Conservation (phyloP, 2,113 vertebrate genomes). For the Gymnorhina tibicen region DNA sequence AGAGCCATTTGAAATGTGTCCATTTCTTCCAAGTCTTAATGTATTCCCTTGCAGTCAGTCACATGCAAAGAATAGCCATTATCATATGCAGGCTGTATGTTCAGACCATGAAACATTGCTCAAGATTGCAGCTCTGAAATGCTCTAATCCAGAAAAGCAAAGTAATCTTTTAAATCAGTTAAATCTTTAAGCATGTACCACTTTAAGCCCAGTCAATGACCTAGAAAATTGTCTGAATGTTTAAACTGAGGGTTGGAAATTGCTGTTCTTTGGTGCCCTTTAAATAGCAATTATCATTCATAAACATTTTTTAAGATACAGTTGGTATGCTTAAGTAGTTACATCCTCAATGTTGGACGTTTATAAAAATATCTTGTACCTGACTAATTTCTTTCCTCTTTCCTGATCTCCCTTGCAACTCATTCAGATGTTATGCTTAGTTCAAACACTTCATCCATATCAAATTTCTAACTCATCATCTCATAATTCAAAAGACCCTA, state of each 20-base stretch:
- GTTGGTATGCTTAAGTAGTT: not conserved
- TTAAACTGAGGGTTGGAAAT: conserved; percentile 22
- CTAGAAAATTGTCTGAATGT: conserved; percentile 45
- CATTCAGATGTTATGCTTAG: not conserved
- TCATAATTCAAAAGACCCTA: not conserved
- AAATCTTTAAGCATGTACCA: conserved; percentile 57
- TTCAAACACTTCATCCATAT: not conserved
- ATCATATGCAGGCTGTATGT: not conserved
- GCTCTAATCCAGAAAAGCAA: conserved; percentile 44
- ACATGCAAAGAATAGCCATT: not conserved
- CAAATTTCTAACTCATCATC: not conserved
- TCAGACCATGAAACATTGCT: not conserved
- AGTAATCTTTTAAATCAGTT: conserved; percentile 60
- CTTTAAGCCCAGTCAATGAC: conserved; percentile 50
- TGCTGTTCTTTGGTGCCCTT: not conserved
- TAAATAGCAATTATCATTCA: not conserved
- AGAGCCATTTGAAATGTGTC: not conserved
- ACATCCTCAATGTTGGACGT: not conserved
- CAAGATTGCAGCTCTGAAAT: conserved; percentile 26
- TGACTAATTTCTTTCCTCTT: not conserved
- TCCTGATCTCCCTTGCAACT: not conserved
- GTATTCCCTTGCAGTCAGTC: not conserved
- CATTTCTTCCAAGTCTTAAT: not conserved
- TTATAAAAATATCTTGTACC: not conserved
- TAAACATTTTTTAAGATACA: not conserved